Percentiles rank a stretch among this genome's conserved stretches.
These are phyloP conservation scores for Florisuga fusca DNA, from an alignment of 2,797 vertebrate species.

Conservation along the genomic window DNA sequence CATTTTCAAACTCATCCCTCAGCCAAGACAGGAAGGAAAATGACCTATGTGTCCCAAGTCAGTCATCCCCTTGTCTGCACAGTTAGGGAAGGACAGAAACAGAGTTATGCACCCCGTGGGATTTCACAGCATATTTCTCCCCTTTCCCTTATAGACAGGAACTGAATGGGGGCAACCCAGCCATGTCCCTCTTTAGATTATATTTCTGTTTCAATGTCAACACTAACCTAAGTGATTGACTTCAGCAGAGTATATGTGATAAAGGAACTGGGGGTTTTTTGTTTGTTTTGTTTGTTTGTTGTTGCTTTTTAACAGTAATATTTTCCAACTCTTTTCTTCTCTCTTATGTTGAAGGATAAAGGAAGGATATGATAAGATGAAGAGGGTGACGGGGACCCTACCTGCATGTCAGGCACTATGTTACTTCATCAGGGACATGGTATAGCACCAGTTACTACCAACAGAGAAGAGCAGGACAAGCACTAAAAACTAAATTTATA, in stretches of 20 bases:
- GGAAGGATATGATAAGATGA: background rate
- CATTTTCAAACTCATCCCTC: background rate
- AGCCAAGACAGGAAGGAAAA: background rate
- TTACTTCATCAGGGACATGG: background rate
- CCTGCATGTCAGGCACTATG: background rate
- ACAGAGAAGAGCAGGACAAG: background rate
- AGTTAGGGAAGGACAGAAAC: background rate
- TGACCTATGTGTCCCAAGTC: background rate
- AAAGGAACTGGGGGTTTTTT: background rate
- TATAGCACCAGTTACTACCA: background rate
- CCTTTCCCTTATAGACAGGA: background rate
- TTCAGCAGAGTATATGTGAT: background rate
- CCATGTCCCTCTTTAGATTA: background rate
- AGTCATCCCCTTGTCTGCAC: background rate
- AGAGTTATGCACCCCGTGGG: fast-evolving
- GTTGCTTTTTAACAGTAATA: background rate
- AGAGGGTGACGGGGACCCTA: fast-evolving
- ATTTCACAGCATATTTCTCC: fast-evolving
- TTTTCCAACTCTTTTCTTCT: background rate
- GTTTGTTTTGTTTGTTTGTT: no score
- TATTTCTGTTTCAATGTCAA: background rate
- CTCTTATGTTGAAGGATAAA: background rate
- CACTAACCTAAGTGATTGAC: fast-evolving
- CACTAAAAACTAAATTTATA: background rate
- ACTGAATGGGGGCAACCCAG: background rate